Evolutionary conservation across 2,113 vertebrate species (phyloP), one percentile per base, ranked within the genome.

Genomic region (Onychostruthus taczanowskii): DNA sequence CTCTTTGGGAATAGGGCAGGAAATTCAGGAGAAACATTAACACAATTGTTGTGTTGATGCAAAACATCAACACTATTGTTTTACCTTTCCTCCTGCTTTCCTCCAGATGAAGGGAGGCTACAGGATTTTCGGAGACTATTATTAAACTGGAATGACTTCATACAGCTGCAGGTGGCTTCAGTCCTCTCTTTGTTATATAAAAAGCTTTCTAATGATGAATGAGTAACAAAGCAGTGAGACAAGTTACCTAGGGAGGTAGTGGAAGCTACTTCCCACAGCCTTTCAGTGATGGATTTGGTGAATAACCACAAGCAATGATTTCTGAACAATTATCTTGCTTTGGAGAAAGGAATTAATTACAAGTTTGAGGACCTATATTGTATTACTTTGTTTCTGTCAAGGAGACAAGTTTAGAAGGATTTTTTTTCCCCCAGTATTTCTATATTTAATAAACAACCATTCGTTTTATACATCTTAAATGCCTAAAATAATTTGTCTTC

Each of bases 61-160:
- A 1, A 78, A 74, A 75, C 26, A 76, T 77, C 68, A 86, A 64
- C 46, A 17, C 79, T 84, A 95, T 97, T 95, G 95, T 95, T 97
- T 49, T 44, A 80, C 64, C 82, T 92, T 95, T 95, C 89, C 91
- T 93, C 69, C 49, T 79, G 66, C 77, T 47, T 92, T 77, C 92
- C 95, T 89, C 79, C 90, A 81, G 56, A 73, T 94, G 90, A 93
- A 90, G 41, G 73, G 41, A 91, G 64, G 47, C 43, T 88, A 93
- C 39, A 75, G 76, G 72, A 86, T 63, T 92, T 89, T 83, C 0
- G 0, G 49, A 94, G 49, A 35, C 49, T 97, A 88, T 96, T 88
- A 88, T 84, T 96, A 92, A 86, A 80, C 44, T 78, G 47, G 43
- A 77, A 86, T 87, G 49, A 88, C 63, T 92, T 92, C 75, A 90